Percentiles rank a stretch among this genome's conserved stretches.
These are phyloP conservation scores for Falco concolor DNA, from an alignment of 2,797 vertebrate species.

Conservation along the genomic window DNA sequence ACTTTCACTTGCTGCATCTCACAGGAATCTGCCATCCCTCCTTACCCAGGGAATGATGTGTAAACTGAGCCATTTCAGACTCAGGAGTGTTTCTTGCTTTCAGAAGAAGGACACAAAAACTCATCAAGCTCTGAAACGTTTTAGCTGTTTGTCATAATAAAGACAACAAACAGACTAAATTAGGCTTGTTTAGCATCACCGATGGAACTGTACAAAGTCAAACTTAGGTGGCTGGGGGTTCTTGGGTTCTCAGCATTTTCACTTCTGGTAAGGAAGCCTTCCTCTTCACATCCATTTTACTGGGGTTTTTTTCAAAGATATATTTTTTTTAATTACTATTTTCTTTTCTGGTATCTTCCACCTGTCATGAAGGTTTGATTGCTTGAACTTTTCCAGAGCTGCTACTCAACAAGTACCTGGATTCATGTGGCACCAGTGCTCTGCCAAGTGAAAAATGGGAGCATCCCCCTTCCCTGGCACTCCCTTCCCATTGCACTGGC, in stretches of 20 bases:
- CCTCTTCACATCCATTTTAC: neutral
- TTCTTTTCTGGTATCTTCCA: neutral
- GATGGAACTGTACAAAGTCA: neutral
- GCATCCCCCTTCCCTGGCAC: neutral
- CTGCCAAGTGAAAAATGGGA: neutral
- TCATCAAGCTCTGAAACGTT: neutral
- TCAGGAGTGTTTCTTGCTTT: neutral
- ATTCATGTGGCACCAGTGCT: neutral
- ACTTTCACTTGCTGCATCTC: neutral
- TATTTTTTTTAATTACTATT: neutral
- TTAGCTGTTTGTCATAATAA: neutral
- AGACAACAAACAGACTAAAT: neutral
- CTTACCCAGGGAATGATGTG: neutral
- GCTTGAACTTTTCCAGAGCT: neutral
- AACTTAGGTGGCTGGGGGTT: neutral
- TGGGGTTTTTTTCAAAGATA: rapidly evolving
- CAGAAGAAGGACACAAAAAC: neutral
- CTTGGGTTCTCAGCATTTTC: neutral
- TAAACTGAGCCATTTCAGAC: neutral
- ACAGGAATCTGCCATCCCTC: neutral
- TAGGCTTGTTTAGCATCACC: neutral
- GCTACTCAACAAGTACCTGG: neutral
- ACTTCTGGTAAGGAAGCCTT: neutral
- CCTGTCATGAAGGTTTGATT: neutral
- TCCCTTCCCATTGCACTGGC: neutral